phyloP scores from a whole-genome alignment of 2,797 vertebrate species.

The Hoplostethus atlanticus region DNA sequence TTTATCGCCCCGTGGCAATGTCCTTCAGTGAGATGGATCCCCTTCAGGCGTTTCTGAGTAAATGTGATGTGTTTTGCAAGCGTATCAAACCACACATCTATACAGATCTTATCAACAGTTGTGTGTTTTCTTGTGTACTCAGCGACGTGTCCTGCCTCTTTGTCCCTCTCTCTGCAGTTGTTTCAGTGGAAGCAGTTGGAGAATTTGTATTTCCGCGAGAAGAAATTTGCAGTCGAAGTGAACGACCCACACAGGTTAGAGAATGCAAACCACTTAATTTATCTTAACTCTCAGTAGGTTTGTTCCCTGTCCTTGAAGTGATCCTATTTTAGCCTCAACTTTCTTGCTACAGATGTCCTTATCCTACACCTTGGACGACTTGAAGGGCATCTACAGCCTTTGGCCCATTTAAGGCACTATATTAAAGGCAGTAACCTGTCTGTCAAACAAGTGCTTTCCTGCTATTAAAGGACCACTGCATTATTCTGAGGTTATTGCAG shows the following conservation, averaged over 20 bases:
- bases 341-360: constrained; percentile 37
- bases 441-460: constrained; percentile 58
- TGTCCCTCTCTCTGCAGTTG: constrained; percentile 81
- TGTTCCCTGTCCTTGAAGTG: constrained; percentile 43
- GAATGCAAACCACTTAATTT: constrained; percentile 27
- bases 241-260: constrained; percentile 94
- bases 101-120: constrained; percentile 35
- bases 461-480: constrained; percentile 39
- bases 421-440: constrained; percentile 55
- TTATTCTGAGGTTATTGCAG: constrained; percentile 41
- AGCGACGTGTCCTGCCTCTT: constrained; percentile 41
- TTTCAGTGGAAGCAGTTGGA: constrained; percentile 98
- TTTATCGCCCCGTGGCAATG: constrained; percentile 17
- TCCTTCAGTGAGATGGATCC: constrained; percentile 4
- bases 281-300: constrained; percentile 23
- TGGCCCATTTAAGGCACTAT: constrained; percentile 35
- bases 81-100: constrained; percentile 34
- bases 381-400: constrained; percentile 58
- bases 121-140: constrained; percentile 38
- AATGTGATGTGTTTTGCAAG: constrained; percentile 43
- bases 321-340: constrained; percentile 51
- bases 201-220: constrained; percentile 98
- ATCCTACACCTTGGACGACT: constrained; percentile 46
- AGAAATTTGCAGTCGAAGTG: constrained; percentile 98
- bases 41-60: constrained; percentile 9